Conservation (phyloP, 2,797 vertebrate genomes). For the Carcharodon carcharias region DNA sequence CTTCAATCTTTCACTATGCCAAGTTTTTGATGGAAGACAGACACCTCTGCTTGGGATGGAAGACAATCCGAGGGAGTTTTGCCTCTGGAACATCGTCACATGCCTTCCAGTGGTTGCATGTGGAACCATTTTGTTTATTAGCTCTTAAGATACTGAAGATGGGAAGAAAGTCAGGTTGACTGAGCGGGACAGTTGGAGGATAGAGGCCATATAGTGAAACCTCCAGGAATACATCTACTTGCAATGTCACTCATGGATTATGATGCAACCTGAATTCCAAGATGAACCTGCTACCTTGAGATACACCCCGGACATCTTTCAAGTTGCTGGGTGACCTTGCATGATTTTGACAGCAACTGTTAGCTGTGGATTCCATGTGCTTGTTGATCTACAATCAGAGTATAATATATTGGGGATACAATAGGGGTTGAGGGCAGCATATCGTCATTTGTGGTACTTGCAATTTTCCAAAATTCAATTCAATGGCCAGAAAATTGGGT, state of each 20-base stretch:
- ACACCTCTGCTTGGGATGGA: not conserved
- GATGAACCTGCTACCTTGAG: not conserved
- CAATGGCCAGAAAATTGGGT: not conserved
- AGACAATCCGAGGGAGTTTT: not conserved
- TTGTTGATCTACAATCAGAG: not conserved
- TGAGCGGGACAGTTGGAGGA: too few relatives aligned
- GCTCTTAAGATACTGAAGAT: not conserved
- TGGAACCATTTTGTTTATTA: not conserved
- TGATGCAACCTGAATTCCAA: not conserved
- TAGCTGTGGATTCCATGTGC: not conserved
- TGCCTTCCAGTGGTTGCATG: not conserved
- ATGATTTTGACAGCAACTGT: not conserved
- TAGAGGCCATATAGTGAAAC: not conserved
- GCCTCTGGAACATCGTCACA: not conserved
- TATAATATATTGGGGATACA: not conserved
- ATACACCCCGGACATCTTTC: not conserved
- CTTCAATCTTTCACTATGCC: not conserved
- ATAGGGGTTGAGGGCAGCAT: not conserved
- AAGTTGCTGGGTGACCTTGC: not conserved
- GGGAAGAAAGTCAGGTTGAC: not conserved
- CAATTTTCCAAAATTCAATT: not conserved
- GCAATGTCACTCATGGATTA: not conserved
- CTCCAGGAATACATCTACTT: not conserved
- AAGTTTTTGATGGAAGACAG: not conserved
- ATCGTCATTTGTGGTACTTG: not conserved